Evolutionary conservation across 2,888 invertebrate species (phyloP), one percentile per base, ranked within the genome.

Genomic region (Phyllotreta striolata): DNA sequence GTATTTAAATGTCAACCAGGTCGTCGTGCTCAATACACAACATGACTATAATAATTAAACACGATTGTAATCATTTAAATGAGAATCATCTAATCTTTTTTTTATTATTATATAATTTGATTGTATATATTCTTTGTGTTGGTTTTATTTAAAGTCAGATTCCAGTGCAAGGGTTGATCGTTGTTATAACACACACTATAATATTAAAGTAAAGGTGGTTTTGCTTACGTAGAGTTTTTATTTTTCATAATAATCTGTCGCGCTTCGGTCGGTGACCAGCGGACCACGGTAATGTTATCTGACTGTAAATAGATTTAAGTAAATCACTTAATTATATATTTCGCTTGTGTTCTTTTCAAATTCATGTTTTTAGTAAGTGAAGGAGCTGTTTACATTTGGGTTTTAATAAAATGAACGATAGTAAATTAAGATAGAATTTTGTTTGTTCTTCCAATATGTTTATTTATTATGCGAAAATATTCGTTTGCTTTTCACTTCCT

Each of bases 301-400:
- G 79, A 81, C 80, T 82, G 82, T 82, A 82, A 81, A 82, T 82
- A 82, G 80, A 79, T 81, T 82, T 80, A 80, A 80, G 79, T 80
- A 76, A 73, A 78, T 80, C 81, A 81, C 80, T 81, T 80, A 80
- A 79, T 80, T 79, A 75, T 76, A 75, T 71, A 37, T 68, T 79
- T 76, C 75, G 80, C 79, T 81, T 80, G 77, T 78, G 78, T 80
- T 80, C 75, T 78, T 81, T 80, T 80, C 80, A 80, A 78, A 74
- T 80, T 80, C 79, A 80, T 80, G 79, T 81, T 81, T 24, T 80
- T 81, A 80, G 79, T 80, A 80, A 74, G 76, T 79, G 80, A 80
- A 73, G 75, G 80, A 79, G 81, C 81, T 81, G 81, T 82, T 81
- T 76, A 82, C 81, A 81, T 80, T 79, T 79, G 81, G 80, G 81